A percentile compares a stretch with the other conserved stretches of the same genome.
phyloP scores from a whole-genome alignment of 2,888 invertebrate genomes.

The Drosophila emarginata region DNA sequence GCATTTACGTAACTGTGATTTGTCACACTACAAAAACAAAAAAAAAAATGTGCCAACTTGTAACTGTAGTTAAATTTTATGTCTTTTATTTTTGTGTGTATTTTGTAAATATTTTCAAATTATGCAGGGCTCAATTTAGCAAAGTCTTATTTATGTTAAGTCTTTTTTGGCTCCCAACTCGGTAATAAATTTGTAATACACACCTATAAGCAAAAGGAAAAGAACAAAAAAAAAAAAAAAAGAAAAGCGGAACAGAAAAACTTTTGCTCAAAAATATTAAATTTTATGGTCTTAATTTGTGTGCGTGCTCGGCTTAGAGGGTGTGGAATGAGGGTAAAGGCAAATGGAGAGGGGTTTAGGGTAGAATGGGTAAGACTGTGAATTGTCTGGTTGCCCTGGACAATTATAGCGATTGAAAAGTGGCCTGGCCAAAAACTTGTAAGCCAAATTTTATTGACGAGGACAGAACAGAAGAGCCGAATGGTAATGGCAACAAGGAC shows the following conservation, averaged over 20 bases:
- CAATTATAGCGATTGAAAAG: conserved; percentile 77
- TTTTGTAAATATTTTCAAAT: conserved; percentile 42
- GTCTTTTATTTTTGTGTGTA: conserved; percentile 14
- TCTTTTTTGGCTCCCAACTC: conserved; percentile 27
- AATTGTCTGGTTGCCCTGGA: conserved; percentile 43
- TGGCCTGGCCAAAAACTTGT: conserved; percentile 62
- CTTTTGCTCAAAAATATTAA: conserved; percentile 67
- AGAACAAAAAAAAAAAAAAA: background rate
- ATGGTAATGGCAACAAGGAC: background rate
- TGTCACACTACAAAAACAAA: background rate
- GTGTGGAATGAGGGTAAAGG: background rate
- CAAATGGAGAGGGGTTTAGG: background rate
- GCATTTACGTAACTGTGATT: background rate
- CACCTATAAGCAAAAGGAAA: conserved; percentile 35
- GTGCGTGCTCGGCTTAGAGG: conserved; percentile 67
- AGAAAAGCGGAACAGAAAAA: conserved; percentile 19
- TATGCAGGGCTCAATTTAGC: conserved; percentile 40
- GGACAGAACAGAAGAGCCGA: conserved; percentile 22
- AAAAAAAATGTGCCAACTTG: conserved; percentile 25
- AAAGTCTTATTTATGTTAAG: conserved; percentile 20
- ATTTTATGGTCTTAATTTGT: conserved; percentile 78
- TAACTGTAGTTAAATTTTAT: conserved; percentile 63
- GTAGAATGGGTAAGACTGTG: background rate
- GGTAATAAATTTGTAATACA: conserved; percentile 69
- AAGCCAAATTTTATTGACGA: conserved; percentile 75